phyloP scores from a whole-genome alignment of 2,888 invertebrate genomes.

The Hypercompe scribonia region DNA sequence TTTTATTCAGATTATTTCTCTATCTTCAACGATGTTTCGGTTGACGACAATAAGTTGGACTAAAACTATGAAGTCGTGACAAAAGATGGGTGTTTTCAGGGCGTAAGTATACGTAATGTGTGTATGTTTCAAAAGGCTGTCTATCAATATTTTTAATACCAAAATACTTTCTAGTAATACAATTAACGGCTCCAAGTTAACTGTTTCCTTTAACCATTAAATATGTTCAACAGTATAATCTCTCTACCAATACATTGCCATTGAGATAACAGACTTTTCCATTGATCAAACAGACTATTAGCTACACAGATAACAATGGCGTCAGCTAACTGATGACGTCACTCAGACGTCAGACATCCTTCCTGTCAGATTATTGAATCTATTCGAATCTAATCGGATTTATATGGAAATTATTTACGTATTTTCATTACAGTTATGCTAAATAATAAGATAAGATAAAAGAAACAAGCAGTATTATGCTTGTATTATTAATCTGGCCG shows the following conservation, averaged over 20 bases:
- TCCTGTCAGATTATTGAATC: neutral
- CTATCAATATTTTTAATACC: too few relatives aligned
- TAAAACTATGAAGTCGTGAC: too few relatives aligned
- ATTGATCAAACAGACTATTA: neutral
- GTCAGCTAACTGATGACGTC: constrained; percentile 3
- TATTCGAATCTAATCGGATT: neutral
- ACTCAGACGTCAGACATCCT: constrained; percentile 8
- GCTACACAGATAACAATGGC: constrained; percentile 1
- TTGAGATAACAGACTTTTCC: constrained; percentile 3
- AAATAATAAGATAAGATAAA: neutral
- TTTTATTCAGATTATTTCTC: too few relatives aligned
- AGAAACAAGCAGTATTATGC: neutral
- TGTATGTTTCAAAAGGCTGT: too few relatives aligned
- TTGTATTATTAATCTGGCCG: too few relatives aligned
- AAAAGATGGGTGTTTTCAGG: too few relatives aligned
- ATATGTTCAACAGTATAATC: neutral
- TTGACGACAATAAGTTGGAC: too few relatives aligned
- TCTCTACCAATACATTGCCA: neutral
- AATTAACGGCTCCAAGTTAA: neutral
- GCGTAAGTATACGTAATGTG: too few relatives aligned
- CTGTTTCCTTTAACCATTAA: neutral
- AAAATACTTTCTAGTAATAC: too few relatives aligned
- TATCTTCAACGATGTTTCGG: too few relatives aligned
- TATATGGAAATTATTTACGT: neutral
- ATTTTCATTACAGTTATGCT: neutral